Conservation (phyloP, 30 jellyfish, hydroid and myxozoan genomes). For the Aurelia sp. region DNA sequence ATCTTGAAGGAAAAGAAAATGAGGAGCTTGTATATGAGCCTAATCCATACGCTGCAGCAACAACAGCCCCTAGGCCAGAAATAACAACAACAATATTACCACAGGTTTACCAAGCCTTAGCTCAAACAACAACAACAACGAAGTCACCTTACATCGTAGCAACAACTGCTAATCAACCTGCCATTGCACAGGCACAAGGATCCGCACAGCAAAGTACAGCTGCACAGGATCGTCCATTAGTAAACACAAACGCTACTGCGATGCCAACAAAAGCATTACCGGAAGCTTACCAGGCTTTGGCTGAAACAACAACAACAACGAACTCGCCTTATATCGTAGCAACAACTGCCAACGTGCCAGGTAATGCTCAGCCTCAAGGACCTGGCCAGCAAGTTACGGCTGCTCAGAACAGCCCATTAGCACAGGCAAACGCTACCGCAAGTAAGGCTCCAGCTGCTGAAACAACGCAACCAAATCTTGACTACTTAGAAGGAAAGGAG, state of each 20-base stretch:
- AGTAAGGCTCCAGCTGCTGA: background rate
- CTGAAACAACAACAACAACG: conserved; percentile 12
- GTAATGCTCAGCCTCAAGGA: background rate
- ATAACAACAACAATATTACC: background rate
- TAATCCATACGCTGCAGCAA: background rate
- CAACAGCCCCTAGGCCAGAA: background rate
- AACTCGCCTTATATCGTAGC: background rate
- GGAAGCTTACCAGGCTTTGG: too few species aligned
- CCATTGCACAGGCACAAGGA: background rate
- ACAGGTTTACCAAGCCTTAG: background rate
- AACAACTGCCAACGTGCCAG: conserved; percentile 11
- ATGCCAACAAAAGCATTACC: conserved; percentile 4
- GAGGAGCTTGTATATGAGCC: conserved; percentile 20
- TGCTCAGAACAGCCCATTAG: background rate
- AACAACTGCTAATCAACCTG: conserved; percentile 1
- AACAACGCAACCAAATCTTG: background rate
- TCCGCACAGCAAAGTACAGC: background rate
- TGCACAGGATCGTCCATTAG: background rate
- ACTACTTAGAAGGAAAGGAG: conserved; percentile 56
- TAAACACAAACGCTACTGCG: background rate
- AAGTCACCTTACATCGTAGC: background rate
- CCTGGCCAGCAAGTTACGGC: background rate
- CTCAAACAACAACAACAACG: conserved; percentile 26
- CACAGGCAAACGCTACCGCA: background rate
- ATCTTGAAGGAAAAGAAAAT: conserved; percentile 31